A percentile compares a stretch with the other conserved stretches of the same genome.
These are phyloP conservation scores for Orgyia antiqua DNA, from an alignment of 2,888 invertebrate genomes.

Conservation along the genomic window DNA sequence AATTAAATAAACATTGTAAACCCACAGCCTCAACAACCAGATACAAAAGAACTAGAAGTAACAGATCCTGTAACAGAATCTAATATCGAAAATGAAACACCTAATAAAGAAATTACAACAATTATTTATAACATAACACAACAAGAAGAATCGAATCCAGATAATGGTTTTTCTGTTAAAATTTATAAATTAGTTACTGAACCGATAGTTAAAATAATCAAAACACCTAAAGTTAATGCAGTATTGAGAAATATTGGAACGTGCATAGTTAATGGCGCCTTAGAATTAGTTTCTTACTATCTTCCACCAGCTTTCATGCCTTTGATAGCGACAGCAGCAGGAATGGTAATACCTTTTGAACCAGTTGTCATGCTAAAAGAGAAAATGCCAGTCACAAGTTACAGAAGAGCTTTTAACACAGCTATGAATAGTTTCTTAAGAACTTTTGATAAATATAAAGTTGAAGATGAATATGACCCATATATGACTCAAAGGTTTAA, in stretches of 20 bases:
- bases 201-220: conserved; percentile 35
- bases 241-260: conserved; percentile 58
- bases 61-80: conserved; percentile 16
- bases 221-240: conserved; percentile 42
- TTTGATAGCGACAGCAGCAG: conserved; percentile 58
- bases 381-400: conserved; percentile 61
- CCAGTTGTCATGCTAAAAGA: conserved; percentile 57
- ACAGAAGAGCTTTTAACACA: conserved; percentile 56
- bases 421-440: conserved; percentile 54
- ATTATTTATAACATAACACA: too few relatives aligned
- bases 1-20: too few relatives aligned
- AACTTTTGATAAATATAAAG: conserved; percentile 55
- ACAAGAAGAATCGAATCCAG: conserved; percentile 5
- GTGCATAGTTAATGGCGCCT: conserved; percentile 60
- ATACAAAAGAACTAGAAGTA: conserved; percentile 37
- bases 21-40: conserved; percentile 42
- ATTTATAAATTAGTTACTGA: conserved; percentile 33
- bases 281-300: conserved; percentile 57
- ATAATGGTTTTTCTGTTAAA: conserved; percentile 17
- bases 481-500: conserved; percentile 64
- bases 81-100: conserved; percentile 1
- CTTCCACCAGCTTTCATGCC: conserved; percentile 63
- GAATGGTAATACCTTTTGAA: conserved; percentile 63
- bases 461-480: conserved; percentile 47
- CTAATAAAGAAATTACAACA: background rate